A percentile compares a stretch with the other conserved stretches of the same genome.
phyloP scores from a whole-genome alignment of 2,113 vertebrate genomes.

The Limanda limanda region DNA sequence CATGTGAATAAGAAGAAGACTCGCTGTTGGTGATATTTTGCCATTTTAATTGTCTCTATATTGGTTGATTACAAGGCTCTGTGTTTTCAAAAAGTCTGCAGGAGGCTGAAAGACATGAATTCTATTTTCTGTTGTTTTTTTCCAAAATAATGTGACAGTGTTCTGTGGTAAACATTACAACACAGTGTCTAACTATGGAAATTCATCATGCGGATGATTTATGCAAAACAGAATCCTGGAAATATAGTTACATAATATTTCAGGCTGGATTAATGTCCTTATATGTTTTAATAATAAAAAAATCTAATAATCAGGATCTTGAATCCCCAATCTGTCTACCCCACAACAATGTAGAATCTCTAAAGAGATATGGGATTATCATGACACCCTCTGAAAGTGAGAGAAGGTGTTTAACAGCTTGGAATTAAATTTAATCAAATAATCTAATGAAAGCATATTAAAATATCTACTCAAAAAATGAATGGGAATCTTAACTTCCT shows the following conservation, averaged over 20 bases:
- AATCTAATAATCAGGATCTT: neutral
- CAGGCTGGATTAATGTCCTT: neutral
- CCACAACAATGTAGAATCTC: neutral
- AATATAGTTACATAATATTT: neutral
- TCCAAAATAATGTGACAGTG: constrained; percentile 1
- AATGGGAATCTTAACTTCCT: too few relatives aligned
- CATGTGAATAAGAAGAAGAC: constrained; percentile 9
- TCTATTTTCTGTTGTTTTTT: neutral
- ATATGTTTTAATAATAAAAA: neutral
- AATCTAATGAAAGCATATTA: too few relatives aligned
- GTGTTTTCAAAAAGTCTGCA: constrained; percentile 9
- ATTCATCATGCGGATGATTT: neutral
- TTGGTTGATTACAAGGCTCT: neutral
- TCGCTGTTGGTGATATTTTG: neutral
- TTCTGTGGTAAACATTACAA: neutral
- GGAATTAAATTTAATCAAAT: too few relatives aligned
- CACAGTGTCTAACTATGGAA: neutral
- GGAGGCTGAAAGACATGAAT: constrained; percentile 2
- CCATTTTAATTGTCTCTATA: constrained; percentile 13
- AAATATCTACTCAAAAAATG: too few relatives aligned
- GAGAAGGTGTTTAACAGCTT: too few relatives aligned
- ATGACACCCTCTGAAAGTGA: too few relatives aligned
- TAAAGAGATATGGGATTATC: too few relatives aligned
- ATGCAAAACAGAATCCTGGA: constrained; percentile 1
- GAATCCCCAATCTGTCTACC: neutral